A percentile compares a stretch with the other conserved stretches of the same genome.
These are phyloP conservation scores for Aphelenchoides bicaudatus DNA, from an alignment of 2,888 invertebrate genomes.

Conservation along the genomic window DNA sequence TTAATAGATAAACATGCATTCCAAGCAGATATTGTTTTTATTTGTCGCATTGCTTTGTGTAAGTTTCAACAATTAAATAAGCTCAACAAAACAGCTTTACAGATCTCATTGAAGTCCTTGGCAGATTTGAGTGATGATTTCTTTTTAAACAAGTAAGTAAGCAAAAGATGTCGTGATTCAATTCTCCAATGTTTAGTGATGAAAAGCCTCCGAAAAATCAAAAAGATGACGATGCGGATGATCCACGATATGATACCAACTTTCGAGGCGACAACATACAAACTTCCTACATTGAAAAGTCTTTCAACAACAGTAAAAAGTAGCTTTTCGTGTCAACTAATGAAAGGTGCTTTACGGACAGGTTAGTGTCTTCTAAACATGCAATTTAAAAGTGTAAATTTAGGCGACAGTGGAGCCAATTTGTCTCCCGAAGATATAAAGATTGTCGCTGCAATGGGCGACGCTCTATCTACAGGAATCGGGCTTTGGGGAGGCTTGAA, in stretches of 20 bases:
- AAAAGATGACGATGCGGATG: constrained; percentile 13
- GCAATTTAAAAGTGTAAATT: too few species aligned
- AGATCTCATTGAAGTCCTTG: too few species aligned
- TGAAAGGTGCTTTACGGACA: constrained; percentile 32
- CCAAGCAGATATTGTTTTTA: too few species aligned
- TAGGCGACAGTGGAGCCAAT: constrained; percentile 26
- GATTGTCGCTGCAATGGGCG: constrained; percentile 41
- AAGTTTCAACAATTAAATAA: too few species aligned
- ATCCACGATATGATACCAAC: constrained; percentile 25
- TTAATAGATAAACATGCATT: too few species aligned
- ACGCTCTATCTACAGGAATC: constrained; percentile 47
- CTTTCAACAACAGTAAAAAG: constrained; percentile 32
- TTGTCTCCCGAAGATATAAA: constrained; percentile 38
- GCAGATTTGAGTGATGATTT: too few species aligned
- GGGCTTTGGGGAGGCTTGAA: constrained; percentile 52
- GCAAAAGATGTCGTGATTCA: too few species aligned
- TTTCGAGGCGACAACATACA: constrained; percentile 24
- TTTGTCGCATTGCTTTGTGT: too few species aligned
- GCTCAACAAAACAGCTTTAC: too few species aligned
- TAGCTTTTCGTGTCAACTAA: constrained; percentile 30
- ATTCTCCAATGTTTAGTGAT: too few species aligned
- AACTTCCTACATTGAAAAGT: constrained; percentile 32
- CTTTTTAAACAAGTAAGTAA: too few species aligned
- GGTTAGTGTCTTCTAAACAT: constrained; percentile 24
- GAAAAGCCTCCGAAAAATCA: too few species aligned